These are phyloP conservation scores for Burhinus oedicnemus DNA, from an alignment of 2,113 vertebrate genomes.

Conservation along the genomic window DNA sequence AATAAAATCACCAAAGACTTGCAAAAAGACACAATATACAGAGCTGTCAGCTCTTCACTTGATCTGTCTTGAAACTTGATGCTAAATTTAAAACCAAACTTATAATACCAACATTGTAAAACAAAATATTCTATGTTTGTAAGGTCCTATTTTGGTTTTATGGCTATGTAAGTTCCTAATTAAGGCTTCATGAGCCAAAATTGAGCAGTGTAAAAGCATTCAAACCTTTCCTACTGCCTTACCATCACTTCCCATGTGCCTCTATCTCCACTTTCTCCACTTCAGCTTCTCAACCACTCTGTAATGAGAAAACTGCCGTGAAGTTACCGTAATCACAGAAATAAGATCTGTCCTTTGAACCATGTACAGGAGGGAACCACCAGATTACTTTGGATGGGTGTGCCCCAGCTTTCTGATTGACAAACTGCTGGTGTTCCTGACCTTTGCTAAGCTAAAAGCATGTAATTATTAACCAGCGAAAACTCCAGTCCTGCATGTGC, in stretches of 20 bases:
- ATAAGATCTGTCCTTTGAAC: constrained; percentile 10
- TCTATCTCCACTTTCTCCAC: not conserved
- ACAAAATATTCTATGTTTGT: not conserved
- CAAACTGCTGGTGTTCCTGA: not conserved
- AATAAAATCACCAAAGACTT: not conserved
- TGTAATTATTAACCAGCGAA: constrained; percentile 39
- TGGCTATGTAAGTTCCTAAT: not conserved
- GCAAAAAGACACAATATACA: not conserved
- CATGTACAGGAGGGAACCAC: not conserved
- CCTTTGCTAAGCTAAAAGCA: not conserved
- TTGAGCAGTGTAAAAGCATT: not conserved
- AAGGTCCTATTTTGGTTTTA: not conserved
- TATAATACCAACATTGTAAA: not conserved
- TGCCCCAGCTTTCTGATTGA: not conserved
- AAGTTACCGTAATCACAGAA: not conserved
- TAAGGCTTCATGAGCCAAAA: not conserved
- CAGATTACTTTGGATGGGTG: not conserved
- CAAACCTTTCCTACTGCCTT: not conserved
- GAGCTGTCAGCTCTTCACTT: not conserved
- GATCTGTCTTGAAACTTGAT: not conserved
- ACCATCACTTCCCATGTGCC: not conserved
- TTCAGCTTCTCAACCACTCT: not conserved
- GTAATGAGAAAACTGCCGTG: not conserved
- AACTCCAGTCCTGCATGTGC: not conserved
- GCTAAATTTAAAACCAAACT: not conserved